A percentile compares a stretch with the other conserved stretches of the same genome.
phyloP scores from a whole-genome alignment of 2,888 invertebrate genomes.

The Protonemura montana region DNA sequence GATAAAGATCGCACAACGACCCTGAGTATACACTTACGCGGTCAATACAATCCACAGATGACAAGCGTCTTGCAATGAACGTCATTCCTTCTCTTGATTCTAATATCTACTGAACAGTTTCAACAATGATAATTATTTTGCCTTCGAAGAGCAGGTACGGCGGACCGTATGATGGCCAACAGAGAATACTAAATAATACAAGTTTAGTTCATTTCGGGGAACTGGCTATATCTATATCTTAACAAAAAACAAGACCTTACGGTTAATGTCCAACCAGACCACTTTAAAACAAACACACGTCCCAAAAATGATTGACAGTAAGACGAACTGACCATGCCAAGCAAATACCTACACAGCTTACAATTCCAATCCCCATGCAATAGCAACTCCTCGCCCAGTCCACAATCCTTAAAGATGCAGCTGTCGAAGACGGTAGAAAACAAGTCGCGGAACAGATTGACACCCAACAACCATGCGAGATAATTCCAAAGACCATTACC shows the following conservation, averaged over 20 bases:
- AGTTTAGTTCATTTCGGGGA: constrained; percentile 12
- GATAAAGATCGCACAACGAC: not conserved
- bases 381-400: not conserved
- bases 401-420: not conserved
- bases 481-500: not conserved
- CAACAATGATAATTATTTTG: constrained; percentile 12
- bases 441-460: not conserved
- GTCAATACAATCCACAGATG: not conserved
- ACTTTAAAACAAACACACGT: not conserved
- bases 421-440: not conserved
- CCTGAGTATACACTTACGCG: not conserved
- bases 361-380: not conserved
- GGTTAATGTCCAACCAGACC: not conserved
- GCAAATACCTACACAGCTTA: not conserved
- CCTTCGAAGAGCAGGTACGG: not conserved
- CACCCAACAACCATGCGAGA: not conserved
- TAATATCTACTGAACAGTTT: constrained; percentile 5
- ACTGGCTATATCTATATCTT: not conserved
- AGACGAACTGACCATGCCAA: not conserved
- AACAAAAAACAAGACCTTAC: not conserved
- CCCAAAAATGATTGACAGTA: constrained; percentile 9
- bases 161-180: not conserved
- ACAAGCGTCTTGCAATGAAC: not conserved
- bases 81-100: not conserved
- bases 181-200: not conserved